These are phyloP conservation scores for Anastrepha ludens DNA, from an alignment of 1,140 invertebrate species.

Conservation along the genomic window DNA sequence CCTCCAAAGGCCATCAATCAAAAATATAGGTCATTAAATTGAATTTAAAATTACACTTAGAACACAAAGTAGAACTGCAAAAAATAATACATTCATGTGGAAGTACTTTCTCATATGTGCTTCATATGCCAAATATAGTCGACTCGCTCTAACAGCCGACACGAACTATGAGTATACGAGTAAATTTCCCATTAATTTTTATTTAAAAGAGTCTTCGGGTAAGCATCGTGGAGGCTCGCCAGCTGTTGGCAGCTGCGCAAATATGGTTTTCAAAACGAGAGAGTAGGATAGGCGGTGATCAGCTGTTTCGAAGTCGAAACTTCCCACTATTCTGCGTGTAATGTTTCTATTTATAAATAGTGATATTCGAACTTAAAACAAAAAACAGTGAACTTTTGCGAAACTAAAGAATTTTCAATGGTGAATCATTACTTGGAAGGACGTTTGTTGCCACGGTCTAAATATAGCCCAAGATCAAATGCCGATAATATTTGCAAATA, in stretches of 20 bases:
- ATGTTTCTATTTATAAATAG: neutral
- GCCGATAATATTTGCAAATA: slow-evolving; percentile 14
- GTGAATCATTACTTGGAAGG: neutral
- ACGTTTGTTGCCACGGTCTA: neutral
- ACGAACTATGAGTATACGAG: neutral
- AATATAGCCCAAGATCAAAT: neutral
- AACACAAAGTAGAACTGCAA: neutral
- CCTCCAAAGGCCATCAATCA: neutral
- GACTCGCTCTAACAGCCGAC: neutral
- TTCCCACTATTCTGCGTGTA: neutral
- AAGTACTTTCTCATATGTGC: neutral
- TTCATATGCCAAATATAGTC: neutral
- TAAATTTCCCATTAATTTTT: neutral
- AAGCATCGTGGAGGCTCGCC: neutral
- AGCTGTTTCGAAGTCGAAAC: slow-evolving; percentile 25
- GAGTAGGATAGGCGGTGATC: neutral
- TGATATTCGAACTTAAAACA: neutral
- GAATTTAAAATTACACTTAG: neutral
- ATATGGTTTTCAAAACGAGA: neutral
- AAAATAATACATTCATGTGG: neutral
- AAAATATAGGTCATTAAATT: neutral
- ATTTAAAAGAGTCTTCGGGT: neutral
- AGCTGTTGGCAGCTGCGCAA: neutral
- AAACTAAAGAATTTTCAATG: neutral
- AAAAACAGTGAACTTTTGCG: neutral